These are phyloP conservation scores for Mythimna albipuncta DNA, from an alignment of 2,888 invertebrate species.

Conservation along the genomic window DNA sequence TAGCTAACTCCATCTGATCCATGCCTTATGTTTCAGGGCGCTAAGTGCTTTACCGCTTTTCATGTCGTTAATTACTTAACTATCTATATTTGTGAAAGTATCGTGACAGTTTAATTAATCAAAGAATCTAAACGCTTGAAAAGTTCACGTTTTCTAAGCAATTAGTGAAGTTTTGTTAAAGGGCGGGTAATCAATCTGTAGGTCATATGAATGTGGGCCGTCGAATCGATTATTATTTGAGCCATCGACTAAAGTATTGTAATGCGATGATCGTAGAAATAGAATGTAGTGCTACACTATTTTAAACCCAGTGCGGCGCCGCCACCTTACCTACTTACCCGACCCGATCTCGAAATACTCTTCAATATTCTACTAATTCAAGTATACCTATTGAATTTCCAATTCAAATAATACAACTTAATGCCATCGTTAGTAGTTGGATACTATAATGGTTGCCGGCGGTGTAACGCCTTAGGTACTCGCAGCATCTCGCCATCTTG, in stretches of 20 bases:
- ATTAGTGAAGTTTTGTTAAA: slow-evolving; percentile 61
- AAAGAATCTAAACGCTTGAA: slow-evolving; percentile 35
- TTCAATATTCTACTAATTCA: background rate
- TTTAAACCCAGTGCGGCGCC: slow-evolving; percentile 20
- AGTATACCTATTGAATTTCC: background rate
- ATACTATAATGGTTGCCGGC: slow-evolving; percentile 36
- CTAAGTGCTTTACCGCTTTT: slow-evolving; percentile 26
- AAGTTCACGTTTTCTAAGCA: slow-evolving; percentile 53
- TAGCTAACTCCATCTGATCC: slow-evolving; percentile 3
- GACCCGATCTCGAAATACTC: background rate
- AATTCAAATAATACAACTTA: background rate
- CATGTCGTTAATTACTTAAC: slow-evolving; percentile 24
- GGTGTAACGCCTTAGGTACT: slow-evolving; percentile 51
- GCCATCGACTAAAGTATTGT: slow-evolving; percentile 59
- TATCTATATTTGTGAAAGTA: slow-evolving; percentile 15
- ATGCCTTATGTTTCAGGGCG: slow-evolving; percentile 33
- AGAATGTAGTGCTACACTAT: slow-evolving; percentile 28
- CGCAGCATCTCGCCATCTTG: slow-evolving; percentile 80
- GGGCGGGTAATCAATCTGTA: slow-evolving; percentile 64
- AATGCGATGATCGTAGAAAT: slow-evolving; percentile 42
- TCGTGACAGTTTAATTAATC: slow-evolving; percentile 34
- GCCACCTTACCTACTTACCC: background rate
- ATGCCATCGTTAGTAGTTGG: slow-evolving; percentile 20
- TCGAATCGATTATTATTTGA: slow-evolving; percentile 60
- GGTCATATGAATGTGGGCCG: slow-evolving; percentile 63